Evolutionary conservation across 2,797 vertebrate species (phyloP).

Genomic region (Coregonus suidteri): DNA sequence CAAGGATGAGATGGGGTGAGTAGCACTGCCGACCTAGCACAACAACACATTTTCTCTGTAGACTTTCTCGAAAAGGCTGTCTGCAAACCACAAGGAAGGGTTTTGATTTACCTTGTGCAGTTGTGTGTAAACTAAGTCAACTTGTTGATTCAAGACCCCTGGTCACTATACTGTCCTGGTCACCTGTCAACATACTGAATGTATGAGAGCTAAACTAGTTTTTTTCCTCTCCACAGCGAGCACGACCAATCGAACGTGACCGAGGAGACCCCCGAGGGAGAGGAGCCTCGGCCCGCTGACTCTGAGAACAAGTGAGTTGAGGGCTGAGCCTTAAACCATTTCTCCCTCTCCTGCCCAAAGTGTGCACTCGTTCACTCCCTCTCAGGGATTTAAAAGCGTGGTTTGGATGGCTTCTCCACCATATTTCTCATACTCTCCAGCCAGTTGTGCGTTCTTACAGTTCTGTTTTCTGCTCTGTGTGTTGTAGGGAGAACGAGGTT

Average conservation of each 20-base stretch:
- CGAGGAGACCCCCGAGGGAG: constrained; percentile 93
- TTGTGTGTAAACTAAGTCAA: background rate
- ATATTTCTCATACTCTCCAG: too few relatives aligned
- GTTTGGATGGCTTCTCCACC: too few relatives aligned
- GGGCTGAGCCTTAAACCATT: background rate
- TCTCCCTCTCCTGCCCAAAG: background rate
- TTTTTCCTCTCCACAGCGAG: constrained; percentile 76
- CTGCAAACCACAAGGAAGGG: background rate
- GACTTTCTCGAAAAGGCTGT: background rate
- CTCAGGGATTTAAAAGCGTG: background rate
- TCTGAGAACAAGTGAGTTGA: constrained; percentile 96
- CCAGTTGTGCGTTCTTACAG: background rate
- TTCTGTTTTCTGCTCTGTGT: constrained; percentile 5
- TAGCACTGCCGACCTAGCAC: constrained; percentile 31
- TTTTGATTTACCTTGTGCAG: background rate
- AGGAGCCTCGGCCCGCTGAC: constrained; percentile 93
- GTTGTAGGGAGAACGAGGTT: constrained; percentile 92
- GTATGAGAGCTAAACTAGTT: background rate
- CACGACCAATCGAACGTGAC: constrained; percentile 93
- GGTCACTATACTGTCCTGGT: background rate
- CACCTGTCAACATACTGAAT: background rate
- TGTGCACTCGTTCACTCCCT: too few relatives aligned
- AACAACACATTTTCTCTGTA: background rate
- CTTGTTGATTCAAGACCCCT: background rate
- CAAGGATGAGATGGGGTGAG: constrained; percentile 97